Conservation (phyloP, 2,797 vertebrate genomes). For the Gallinago solitaria region DNA sequence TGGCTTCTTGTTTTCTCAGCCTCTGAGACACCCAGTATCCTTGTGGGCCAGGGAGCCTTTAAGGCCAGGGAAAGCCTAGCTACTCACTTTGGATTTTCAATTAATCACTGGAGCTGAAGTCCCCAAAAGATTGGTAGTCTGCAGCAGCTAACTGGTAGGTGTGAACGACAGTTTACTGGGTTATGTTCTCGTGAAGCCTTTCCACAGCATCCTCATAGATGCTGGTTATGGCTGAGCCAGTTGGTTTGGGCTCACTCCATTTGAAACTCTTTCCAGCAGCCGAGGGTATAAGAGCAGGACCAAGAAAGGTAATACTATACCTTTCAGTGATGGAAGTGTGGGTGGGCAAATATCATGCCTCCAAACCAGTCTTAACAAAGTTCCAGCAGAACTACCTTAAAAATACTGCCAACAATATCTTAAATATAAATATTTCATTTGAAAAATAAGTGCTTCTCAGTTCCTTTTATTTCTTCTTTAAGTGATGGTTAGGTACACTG, state of each 20-base stretch:
- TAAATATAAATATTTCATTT: neutral
- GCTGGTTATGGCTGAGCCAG: rapidly evolving
- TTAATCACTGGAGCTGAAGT: neutral
- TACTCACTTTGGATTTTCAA: neutral
- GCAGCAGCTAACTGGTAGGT: neutral
- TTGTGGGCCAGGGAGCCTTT: neutral
- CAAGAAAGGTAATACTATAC: neutral
- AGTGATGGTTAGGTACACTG: neutral
- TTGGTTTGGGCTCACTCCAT: neutral
- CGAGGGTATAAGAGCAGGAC: neutral
- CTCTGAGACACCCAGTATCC: neutral
- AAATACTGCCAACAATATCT: neutral
- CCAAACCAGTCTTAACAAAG: neutral
- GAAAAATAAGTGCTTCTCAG: neutral
- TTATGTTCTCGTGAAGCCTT: neutral
- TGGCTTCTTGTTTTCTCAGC: neutral
- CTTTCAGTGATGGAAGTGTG: neutral
- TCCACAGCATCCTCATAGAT: neutral
- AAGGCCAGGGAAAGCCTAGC: neutral
- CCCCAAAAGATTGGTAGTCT: neutral
- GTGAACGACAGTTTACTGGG: neutral
- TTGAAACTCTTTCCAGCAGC: neutral
- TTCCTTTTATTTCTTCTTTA: neutral
- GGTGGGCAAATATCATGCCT: neutral
- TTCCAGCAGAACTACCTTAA: neutral